These are phyloP conservation scores for Catalaphyllia jardinei DNA, from an alignment of 64 coral and sea anemone genomes.

Conservation along the genomic window DNA sequence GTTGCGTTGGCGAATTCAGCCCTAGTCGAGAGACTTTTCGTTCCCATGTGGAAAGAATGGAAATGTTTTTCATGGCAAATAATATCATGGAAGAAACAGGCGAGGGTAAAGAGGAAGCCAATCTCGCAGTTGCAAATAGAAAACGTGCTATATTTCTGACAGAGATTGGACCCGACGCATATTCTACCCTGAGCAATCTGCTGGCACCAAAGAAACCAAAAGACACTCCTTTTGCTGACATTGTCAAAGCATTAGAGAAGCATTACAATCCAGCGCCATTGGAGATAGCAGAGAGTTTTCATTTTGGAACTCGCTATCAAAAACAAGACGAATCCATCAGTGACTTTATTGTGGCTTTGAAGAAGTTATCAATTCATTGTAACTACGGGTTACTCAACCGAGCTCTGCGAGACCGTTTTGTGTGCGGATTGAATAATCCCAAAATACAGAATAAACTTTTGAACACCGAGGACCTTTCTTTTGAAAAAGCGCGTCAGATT, in stretches of 20 bases:
- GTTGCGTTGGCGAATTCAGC: conserved; percentile 24
- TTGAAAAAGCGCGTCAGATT: too few relatives aligned
- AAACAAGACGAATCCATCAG: too few relatives aligned
- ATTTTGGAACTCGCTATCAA: too few relatives aligned
- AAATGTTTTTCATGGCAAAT: conserved; percentile 52
- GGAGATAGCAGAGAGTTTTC: conserved; percentile 5
- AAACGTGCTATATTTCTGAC: conserved; percentile 9
- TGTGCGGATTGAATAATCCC: too few relatives aligned
- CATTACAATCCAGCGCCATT: conserved; percentile 40
- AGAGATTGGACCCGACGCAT: conserved; percentile 47
- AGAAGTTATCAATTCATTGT: too few relatives aligned
- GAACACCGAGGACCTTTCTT: too few relatives aligned
- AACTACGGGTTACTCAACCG: too few relatives aligned
- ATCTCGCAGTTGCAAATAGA: too few relatives aligned
- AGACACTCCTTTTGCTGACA: conserved; percentile 20
- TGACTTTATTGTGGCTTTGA: too few relatives aligned
- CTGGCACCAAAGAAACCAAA: conserved; percentile 39
- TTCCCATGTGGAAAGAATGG: conserved; percentile 57
- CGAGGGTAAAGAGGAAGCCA: too few relatives aligned
- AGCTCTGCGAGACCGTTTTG: too few relatives aligned
- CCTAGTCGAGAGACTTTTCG: conserved; percentile 31
- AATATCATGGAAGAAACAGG: conserved; percentile 27
- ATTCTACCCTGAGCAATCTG: conserved; percentile 45
- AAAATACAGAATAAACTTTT: too few relatives aligned
- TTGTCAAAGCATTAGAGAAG: conserved; percentile 42